Base-by-base conservation (phyloP, 2,888 invertebrate genomes). In the Heliconius aoede region DNA sequence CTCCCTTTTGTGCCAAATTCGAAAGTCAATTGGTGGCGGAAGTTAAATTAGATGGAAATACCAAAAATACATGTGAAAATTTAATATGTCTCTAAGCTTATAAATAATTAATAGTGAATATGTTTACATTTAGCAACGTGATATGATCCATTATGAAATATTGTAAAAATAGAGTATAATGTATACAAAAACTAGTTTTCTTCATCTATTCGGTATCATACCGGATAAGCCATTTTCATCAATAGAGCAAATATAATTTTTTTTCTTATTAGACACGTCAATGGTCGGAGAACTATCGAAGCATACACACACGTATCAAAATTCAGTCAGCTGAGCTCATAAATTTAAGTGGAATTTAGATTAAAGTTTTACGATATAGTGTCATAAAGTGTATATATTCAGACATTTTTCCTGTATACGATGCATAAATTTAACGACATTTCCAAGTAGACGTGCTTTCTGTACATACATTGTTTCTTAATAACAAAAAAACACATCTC, bases 351-450 rank as follows among this genome's bases (percentile, higher is more conserved):
- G 24, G 32, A 69, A 55, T 69, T 69, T 69, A 69, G 55, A 69
- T 69, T 69, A 55, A 69, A 69, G 69, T 69, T 69, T 69, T 55
- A 69, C 55, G 69, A 55, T 69, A 69, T 55, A 55, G 69, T 69
- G 55, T 69, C 55, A 69, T 69, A 69, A 69, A 69, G 15, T 13
- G 55, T n/a, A 30, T 51, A 28, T 69, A 69, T 55, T n/a, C 55
- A n/a, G n/a, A 69, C 30, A 69, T 55, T 69, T 69, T 69, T 69
- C 55, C 55, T 32, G 7, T 36, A 64, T 65, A 15, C 3, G 65
- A 65, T 69, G 55, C 69, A 69, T 69, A 69, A 55, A 69, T 55
- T 69, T 69, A 55, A 69, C 15, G 69, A 55, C 28, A 51, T 11
- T 51, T 13, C 55, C 55, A n/a, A 69, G 55, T 15, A 69, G 24